Base-by-base conservation (phyloP, 2,113 vertebrate genomes). In the Apus apus region DNA sequence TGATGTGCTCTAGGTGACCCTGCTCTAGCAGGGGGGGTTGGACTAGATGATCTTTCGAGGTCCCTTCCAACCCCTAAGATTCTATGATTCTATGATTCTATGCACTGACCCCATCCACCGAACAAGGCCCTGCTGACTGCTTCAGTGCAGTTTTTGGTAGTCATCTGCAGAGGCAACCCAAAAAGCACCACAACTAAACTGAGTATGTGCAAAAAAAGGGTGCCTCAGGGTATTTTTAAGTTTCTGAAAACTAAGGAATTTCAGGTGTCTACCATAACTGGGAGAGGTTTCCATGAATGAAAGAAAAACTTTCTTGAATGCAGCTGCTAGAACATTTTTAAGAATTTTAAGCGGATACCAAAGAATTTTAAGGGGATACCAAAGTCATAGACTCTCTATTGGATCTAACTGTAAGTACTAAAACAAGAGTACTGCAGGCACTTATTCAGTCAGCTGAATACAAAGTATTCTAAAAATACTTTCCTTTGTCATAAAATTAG, bases 161-260 rank as follows among this genome's bases (percentile, higher is more conserved):
- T 6, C n/a, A 43, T 16, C 26, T 3, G 43, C 27, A 73, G 11
- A 73, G 38, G 36, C 40, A 86, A 57, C 11, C 13, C 56, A 71
- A 58, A 85, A 86, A 80, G 36, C 43, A 77, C 1, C 1, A 77
- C 25, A 20, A 73, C 60, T 77, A 77, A 80, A 74, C 26, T 0
- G 1, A 53, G 21, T 22, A 50, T 32, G 15, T 73, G 46, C 58
- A 65, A 73, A 79, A 91, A 22, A n/a, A n/a, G n/a, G n/a, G n/a
- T 29, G 56, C 76, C 65, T 60, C 14, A 2, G 57, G 48, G 67
- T 32, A 67, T n/a, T 85, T 25, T 51, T 18, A 48, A 40, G 18
- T 89, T 81, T 85, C 89, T 79, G 61, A 92, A 89, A 90, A 15
- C 38, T 77, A 81, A 87, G 56, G 68, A 90, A 91, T 81, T 43